phyloP scores from a whole-genome alignment of 2,113 vertebrate genomes.

The Perca fluviatilis region DNA sequence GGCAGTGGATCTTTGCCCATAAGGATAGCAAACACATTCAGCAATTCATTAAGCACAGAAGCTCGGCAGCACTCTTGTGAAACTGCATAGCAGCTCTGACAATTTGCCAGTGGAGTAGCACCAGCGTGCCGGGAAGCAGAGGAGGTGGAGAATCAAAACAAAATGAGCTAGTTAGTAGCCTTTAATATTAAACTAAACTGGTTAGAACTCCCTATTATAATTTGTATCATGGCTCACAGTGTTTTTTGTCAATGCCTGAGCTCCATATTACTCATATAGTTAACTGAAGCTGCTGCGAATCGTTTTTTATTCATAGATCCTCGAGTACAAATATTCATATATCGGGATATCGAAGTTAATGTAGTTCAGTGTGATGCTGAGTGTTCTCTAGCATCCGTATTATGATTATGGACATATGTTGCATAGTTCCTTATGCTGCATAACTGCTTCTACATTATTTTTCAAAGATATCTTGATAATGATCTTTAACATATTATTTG shows the following conservation, averaged over 20 bases:
- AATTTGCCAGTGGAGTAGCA: conserved; percentile 71
- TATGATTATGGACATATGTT: not conserved
- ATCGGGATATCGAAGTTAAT: not conserved
- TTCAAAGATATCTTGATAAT: conserved; percentile 9
- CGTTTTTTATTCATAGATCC: conserved; percentile 34
- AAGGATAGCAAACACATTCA: conserved; percentile 79
- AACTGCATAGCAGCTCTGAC: conserved; percentile 73
- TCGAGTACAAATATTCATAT: conserved; percentile 14
- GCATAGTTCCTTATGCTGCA: not conserved
- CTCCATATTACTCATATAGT: conserved; percentile 39
- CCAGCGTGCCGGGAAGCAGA: conserved; percentile 38
- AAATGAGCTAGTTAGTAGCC: conserved; percentile 72
- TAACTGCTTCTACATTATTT: not conserved
- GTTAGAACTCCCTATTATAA: conserved; percentile 60
- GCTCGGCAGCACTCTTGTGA: conserved; percentile 70
- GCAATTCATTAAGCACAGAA: conserved; percentile 81
- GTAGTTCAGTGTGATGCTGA: not conserved
- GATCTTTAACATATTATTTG: conserved; percentile 1
- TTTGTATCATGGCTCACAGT: conserved; percentile 31
- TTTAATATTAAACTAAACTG: conserved; percentile 72
- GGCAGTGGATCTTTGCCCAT: conserved; percentile 76
- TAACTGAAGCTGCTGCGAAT: conserved; percentile 52
- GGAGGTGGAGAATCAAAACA: conserved; percentile 51
- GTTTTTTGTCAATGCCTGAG: conserved; percentile 51
- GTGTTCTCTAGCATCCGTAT: not conserved